Evolutionary conservation across 1,140 invertebrate species (phyloP).

Genomic region (Xylocopa sonorina): DNA sequence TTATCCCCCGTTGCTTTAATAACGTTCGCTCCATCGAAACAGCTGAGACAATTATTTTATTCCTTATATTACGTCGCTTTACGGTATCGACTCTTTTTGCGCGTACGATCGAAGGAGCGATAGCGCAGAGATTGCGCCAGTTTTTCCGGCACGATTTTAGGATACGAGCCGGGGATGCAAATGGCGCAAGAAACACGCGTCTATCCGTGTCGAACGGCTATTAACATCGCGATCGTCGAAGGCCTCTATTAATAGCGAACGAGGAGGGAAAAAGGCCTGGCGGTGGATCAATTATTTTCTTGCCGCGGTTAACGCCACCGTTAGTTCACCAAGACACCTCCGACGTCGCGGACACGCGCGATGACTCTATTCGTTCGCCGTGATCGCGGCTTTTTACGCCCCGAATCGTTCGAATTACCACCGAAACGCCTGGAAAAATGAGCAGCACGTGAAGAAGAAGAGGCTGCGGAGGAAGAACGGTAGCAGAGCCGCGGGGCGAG

Average conservation of each 20-base stretch:
- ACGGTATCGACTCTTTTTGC: no score
- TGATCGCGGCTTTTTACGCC: conserved; percentile 9
- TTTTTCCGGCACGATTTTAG: neutral
- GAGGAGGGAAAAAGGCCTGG: conserved; percentile 12
- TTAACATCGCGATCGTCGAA: conserved; percentile 15
- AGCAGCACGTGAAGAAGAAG: neutral
- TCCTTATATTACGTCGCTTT: no score
- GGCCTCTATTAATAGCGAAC: conserved; percentile 35
- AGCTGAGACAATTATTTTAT: no score
- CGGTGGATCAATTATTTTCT: conserved; percentile 47
- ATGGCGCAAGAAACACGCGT: neutral
- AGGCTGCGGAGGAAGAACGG: neutral
- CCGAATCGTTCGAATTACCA: neutral
- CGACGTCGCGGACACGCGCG: neutral
- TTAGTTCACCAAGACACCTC: conserved; percentile 1
- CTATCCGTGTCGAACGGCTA: conserved; percentile 3
- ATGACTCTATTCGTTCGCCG: conserved; percentile 34
- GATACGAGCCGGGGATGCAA: neutral
- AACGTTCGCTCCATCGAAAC: no score
- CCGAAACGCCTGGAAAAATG: neutral
- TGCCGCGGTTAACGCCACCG: conserved; percentile 37
- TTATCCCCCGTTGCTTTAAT: no score
- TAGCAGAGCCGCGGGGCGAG: neutral
- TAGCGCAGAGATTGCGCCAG: no score
- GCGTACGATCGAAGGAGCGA: neutral